Base-by-base conservation (phyloP, 2,113 vertebrate genomes). In the Haemorhous mexicanus region DNA sequence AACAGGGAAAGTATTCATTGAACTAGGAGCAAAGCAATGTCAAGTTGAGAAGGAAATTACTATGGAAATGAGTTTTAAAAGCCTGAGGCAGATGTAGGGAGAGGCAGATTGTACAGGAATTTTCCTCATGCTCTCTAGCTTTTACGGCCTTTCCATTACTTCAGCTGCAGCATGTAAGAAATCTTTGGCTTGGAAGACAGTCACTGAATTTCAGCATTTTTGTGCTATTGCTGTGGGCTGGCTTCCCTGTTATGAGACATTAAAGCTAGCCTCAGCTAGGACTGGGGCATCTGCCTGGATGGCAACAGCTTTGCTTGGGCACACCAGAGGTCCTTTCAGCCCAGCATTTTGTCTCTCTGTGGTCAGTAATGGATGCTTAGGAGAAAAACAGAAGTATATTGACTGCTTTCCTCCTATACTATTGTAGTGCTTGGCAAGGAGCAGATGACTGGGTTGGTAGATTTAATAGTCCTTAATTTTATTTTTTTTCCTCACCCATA, bases 21-120 rank as follows among this genome's bases (percentile, higher is more conserved):
- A 95, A 95, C 84, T 69, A 74, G 84, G 87, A 95, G 93, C 85
- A 95, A 94, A 94, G 91, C 82, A 95, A 91, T 59, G 93, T 96
- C 93, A 96, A 80, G 72, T 96, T 86, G 84, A 95, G 92, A 94
- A 95, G 95, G 94, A 97, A 96, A 96, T 96, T 95, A 93, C 95
- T 95, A 95, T 97, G 96, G 94, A 97, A 97, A 96, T 96, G 37
- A 96, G 88, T 91, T 96, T 95, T 69, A 66, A 93, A 97, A 92
- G 94, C 95, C 95, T 32, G 87, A 93, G 95, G 95, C 96, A 95
- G 78, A 90, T 83, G 55, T 52, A 84, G 82, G 94, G 91, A 93
- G 85, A 93, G 91, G 87, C 79, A 86, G 55, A 86, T 88, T 95
- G 94, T 94, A 91, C 7, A 18, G 75, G 93, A 89, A 85, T 95